Percentiles rank a stretch among this genome's conserved stretches.
Evolutionary conservation across 2,797 vertebrate species (phyloP).

Genomic region (Antrozous pallidus): DNA sequence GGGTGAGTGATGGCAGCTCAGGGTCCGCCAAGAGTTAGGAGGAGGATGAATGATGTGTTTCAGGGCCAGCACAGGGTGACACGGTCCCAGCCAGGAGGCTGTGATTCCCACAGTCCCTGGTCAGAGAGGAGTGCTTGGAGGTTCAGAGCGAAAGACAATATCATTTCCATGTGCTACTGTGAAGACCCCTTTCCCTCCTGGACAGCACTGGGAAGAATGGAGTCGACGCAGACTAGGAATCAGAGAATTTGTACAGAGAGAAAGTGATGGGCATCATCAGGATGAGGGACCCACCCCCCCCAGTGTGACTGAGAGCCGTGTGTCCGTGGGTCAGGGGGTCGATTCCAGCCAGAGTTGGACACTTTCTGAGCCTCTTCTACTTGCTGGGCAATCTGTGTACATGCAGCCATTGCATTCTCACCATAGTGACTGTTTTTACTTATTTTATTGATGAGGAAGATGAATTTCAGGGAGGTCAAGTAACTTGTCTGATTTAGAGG

Average conservation of each 20-base stretch:
- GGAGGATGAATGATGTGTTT: neutral
- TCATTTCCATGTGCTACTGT: neutral
- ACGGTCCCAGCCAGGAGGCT: neutral
- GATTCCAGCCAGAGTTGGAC: neutral
- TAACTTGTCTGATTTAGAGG: neutral
- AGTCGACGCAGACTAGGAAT: neutral
- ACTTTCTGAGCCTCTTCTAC: neutral
- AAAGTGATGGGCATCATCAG: neutral
- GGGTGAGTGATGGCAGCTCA: neutral
- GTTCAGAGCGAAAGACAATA: neutral
- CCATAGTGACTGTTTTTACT: neutral
- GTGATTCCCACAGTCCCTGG: neutral
- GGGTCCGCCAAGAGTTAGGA: fast-evolving
- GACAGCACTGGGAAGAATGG: neutral
- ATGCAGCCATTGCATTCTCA: neutral
- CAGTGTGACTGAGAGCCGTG: neutral
- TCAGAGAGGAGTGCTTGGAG: neutral
- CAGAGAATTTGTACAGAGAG: neutral
- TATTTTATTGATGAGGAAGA: neutral
- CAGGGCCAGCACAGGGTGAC: too few relatives aligned
- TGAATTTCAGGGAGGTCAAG: neutral
- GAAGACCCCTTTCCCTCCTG: neutral
- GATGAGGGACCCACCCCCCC: too few relatives aligned
- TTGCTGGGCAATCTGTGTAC: neutral
- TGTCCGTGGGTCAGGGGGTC: too few relatives aligned